These are phyloP conservation scores for Calypte anna DNA, from an alignment of 2,113 vertebrate genomes.

Conservation along the genomic window DNA sequence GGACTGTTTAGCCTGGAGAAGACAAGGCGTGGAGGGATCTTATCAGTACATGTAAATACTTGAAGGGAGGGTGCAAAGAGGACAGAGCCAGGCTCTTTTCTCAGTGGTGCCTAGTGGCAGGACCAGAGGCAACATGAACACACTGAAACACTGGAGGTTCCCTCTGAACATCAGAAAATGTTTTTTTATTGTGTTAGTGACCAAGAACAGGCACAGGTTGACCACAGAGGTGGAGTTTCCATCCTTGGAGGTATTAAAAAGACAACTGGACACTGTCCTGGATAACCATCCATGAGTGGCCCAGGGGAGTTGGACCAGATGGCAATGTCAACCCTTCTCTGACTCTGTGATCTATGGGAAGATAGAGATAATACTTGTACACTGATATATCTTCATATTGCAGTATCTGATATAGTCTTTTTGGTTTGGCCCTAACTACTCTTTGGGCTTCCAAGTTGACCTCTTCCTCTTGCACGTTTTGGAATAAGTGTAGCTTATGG, in stretches of 20 bases:
- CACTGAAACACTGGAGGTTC: background rate
- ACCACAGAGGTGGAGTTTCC: background rate
- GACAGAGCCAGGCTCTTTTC: background rate
- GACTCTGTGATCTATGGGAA: background rate
- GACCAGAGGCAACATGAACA: fast-evolving
- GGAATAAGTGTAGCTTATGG: background rate
- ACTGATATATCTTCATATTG: no score
- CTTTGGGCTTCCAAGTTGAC: background rate
- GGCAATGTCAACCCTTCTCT: background rate
- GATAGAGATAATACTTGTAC: background rate
- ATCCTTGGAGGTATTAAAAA: background rate
- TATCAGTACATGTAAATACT: background rate
- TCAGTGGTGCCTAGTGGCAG: background rate
- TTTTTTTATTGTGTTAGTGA: background rate
- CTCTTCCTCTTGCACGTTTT: background rate
- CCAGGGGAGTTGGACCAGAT: background rate
- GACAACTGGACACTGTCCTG: background rate
- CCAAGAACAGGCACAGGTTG: background rate
- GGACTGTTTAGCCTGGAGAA: background rate
- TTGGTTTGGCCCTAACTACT: background rate
- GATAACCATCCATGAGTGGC: background rate
- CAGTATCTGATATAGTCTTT: background rate
- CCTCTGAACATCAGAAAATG: background rate
- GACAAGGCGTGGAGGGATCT: background rate
- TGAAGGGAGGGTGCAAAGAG: background rate